phyloP scores from a whole-genome alignment of 2,888 invertebrate genomes.

The Chalcis sispes region DNA sequence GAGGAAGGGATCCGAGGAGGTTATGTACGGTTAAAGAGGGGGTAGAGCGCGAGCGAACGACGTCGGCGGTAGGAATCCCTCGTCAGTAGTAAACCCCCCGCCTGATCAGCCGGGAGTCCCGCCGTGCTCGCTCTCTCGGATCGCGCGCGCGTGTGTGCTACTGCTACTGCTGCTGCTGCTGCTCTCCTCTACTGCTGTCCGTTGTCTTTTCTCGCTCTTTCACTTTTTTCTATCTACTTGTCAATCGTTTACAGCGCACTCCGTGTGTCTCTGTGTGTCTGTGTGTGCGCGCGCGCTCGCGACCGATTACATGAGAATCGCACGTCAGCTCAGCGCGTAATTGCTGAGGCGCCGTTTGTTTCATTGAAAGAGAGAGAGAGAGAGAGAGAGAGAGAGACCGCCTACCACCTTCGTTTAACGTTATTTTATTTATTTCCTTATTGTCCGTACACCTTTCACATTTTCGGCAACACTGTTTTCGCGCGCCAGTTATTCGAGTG shows the following conservation, averaged over 20 bases:
- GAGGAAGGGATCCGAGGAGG: constrained; percentile 18
- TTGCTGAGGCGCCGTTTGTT: no score
- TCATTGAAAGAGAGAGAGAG: constrained; percentile 7
- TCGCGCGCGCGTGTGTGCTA: constrained; percentile 21
- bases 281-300: not conserved
- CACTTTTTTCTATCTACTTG: not conserved
- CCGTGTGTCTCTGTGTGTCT: not conserved
- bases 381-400: not conserved
- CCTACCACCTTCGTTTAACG: no score
- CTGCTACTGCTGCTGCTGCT: no score
- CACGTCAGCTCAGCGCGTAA: no score
- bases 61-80: constrained; percentile 14
- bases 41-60: constrained; percentile 31
- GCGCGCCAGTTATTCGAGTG: no score
- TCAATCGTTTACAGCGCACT: no score
- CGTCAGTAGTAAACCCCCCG: constrained; percentile 72
- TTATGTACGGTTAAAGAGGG: constrained; percentile 11
- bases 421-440: no score
- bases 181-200: not conserved
- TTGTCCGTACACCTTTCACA: no score
- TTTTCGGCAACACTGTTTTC: no score
- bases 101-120: constrained; percentile 68
- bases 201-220: not conserved
- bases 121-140: not conserved
- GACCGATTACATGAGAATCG: not conserved